phyloP scores from a whole-genome alignment of 2,888 invertebrate species.

The Cephonodes hylas region DNA sequence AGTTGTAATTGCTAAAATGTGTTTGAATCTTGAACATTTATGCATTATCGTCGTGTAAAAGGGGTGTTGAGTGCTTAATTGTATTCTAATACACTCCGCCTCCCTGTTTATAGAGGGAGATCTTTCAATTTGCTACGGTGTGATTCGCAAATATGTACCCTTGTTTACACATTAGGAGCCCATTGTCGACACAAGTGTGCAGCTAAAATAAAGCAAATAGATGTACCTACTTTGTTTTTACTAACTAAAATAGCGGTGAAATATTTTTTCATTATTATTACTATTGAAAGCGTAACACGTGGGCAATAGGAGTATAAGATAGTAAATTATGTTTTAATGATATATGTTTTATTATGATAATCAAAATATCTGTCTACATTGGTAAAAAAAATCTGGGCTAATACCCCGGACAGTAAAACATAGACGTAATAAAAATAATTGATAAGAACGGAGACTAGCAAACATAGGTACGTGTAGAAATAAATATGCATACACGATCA shows the following conservation, averaged over 20 bases:
- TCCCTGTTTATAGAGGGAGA: constrained; percentile 54
- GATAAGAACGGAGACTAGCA: no score
- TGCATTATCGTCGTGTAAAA: constrained; percentile 17
- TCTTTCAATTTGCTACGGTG: constrained; percentile 71
- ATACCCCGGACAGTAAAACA: no score
- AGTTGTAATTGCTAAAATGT: background rate
- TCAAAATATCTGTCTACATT: no score
- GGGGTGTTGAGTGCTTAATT: constrained; percentile 58
- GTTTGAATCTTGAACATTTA: background rate
- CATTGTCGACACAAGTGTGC: constrained; percentile 41
- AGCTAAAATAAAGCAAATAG: background rate
- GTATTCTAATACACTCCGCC: constrained; percentile 66
- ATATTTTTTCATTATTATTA: background rate
- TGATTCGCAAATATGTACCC: constrained; percentile 67
- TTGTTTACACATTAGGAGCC: constrained; percentile 56
- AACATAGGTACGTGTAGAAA: no score
- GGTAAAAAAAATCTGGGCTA: no score
- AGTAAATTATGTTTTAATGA: no score
- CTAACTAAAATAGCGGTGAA: background rate
- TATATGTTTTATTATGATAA: no score
- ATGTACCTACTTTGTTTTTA: background rate
- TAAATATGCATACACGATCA: no score
- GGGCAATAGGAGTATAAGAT: no score
- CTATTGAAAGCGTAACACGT: no score
- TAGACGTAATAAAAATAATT: no score